Evolutionary conservation across 1,140 invertebrate genomes (phyloP).

Genomic region (Hyphantria cunea): DNA sequence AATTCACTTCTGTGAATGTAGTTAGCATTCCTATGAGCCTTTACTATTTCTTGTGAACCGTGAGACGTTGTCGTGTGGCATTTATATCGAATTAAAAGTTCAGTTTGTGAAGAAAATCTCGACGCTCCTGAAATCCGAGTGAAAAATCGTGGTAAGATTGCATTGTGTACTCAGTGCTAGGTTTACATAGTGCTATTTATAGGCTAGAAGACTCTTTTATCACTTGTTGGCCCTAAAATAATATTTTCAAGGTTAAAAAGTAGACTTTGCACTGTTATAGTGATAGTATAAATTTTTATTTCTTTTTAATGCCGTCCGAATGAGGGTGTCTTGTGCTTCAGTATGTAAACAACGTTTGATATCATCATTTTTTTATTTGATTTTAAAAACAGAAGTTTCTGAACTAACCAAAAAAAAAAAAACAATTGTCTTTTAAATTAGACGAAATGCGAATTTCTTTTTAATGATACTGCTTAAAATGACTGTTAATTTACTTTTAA

Average conservation of each 20-base stretch:
- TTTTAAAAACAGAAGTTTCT: background rate
- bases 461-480: too few relatives aligned
- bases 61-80: conserved; percentile 1
- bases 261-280: conserved; percentile 38
- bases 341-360: conserved; percentile 14
- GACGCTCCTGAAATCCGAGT: background rate
- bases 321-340: background rate
- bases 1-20: conserved; percentile 1
- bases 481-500: too few relatives aligned
- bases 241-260: conserved; percentile 32
- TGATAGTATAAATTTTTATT: conserved; percentile 1
- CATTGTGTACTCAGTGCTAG: conserved; percentile 7
- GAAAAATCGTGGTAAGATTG: conserved; percentile 14
- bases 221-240: conserved; percentile 16
- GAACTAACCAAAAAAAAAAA: too few relatives aligned
- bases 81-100: conserved; percentile 11
- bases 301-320: conserved; percentile 4
- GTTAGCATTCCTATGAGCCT: background rate
- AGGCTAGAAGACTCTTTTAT: conserved; percentile 9
- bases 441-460: too few relatives aligned
- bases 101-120: background rate
- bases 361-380: background rate
- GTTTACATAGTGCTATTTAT: conserved; percentile 20
- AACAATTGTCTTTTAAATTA: too few relatives aligned
- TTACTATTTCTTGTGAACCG: too few relatives aligned